A percentile compares a stretch with the other conserved stretches of the same genome.
phyloP scores from a whole-genome alignment of 92 coral and sea anemone genomes.

The Porites evermanni region DNA sequence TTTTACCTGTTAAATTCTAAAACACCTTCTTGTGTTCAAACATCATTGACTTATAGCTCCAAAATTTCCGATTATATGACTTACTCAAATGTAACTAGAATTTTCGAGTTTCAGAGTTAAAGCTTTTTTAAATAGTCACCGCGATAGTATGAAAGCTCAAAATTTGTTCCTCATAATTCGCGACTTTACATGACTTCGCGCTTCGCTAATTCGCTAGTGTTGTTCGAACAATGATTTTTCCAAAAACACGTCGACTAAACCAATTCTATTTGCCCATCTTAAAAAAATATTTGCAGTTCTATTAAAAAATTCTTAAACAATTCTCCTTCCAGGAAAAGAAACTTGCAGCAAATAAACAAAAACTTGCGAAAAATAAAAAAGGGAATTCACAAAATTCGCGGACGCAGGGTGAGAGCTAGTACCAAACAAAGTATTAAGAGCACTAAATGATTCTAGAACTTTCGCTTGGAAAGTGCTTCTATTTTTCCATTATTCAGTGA shows the following conservation, averaged over 20 bases:
- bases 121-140: background rate
- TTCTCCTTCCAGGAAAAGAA: background rate
- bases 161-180: background rate
- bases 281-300: background rate
- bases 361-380: background rate
- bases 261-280: background rate
- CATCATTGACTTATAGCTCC: background rate
- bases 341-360: background rate
- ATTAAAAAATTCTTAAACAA: background rate
- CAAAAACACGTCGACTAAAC: background rate
- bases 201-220: background rate
- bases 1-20: background rate
- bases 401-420: background rate
- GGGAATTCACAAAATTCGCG: background rate
- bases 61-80: background rate
- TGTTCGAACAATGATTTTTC: background rate
- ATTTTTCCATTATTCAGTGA: background rate
- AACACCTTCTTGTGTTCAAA: background rate
- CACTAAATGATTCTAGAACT: background rate
- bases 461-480: background rate
- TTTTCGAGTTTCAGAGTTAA: background rate
- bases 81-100: too few species aligned
- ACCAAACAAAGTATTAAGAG: background rate
- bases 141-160: background rate
- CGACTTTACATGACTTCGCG: too few species aligned